These are phyloP conservation scores for Meleagris gallopavo DNA, from an alignment of 2,113 vertebrate species.

Conservation along the genomic window DNA sequence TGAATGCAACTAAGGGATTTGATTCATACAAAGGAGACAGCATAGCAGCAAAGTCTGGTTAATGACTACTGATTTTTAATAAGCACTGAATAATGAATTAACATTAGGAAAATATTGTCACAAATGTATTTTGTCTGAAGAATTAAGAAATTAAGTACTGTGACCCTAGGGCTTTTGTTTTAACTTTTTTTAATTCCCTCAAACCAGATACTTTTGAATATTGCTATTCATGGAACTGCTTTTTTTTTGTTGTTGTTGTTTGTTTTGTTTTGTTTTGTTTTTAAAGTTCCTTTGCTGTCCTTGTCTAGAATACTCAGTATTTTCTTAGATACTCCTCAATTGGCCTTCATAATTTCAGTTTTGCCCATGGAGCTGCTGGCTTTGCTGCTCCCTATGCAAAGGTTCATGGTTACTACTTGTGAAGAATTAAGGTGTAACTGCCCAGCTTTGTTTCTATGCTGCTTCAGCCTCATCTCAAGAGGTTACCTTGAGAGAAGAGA, in stretches of 20 bases:
- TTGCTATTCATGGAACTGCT: not conserved
- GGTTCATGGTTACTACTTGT: not conserved
- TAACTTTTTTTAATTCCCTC: not conserved
- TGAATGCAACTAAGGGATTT: conserved; percentile 32
- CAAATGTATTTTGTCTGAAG: conserved; percentile 12
- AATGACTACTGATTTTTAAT: conserved; percentile 51
- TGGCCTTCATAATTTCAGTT: not conserved
- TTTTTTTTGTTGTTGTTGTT: not conserved
- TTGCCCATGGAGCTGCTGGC: not conserved
- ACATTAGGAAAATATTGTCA: conserved; percentile 18
- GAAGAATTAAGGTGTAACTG: not conserved
- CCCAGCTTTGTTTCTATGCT: not conserved
- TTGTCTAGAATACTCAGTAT: not conserved
- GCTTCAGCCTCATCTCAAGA: not conserved
- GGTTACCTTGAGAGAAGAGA: not conserved
- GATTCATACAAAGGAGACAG: conserved; percentile 1
- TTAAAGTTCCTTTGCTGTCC: not conserved
- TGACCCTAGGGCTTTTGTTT: not conserved
- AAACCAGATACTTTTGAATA: rapidly evolving
- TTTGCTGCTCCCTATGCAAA: not conserved
- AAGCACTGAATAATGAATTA: conserved; percentile 7
- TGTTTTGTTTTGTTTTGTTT: no score
- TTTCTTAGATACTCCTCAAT: not conserved
- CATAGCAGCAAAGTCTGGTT: not conserved
- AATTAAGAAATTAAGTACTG: not conserved